Evolutionary conservation across 1,140 invertebrate species (phyloP), one percentile per base, ranked within the genome.

Genomic region (Drosophila sucinea): DNA sequence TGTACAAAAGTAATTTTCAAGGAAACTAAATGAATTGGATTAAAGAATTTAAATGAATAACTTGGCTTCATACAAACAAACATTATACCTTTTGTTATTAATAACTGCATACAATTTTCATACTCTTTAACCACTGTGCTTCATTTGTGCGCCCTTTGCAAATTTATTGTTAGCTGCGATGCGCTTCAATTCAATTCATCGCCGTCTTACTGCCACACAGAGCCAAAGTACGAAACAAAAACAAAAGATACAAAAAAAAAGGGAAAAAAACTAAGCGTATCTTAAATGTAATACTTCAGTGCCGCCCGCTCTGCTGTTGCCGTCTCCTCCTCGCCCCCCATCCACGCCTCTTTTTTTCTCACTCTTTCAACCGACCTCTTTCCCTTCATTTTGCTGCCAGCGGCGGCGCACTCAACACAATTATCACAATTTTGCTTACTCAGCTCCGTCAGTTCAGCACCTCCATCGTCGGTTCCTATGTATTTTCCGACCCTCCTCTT

Each of bases 381-480:
- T 62, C 64, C 51, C 70, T 66, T 61, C 78, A 63, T 11, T 61
- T 54, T 58, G 68, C 67, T 56, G 56, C 54, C 67, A 64, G 74
- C 47, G 67, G 33, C 40, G 58, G 27, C 35, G 25, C 83, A 87
- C 83, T 86, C 83, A 87, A 87, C 84, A 86, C 83, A 86, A 86
- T 86, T 86, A 86, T 86, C 83, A 86, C 83, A 89, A 86, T 86
- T 87, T 86, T 86, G 83, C 83, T 86, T 86, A 86, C 83, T 86
- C 83, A 86, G 83, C 83, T 79, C 44, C 79, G 84, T 89, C 84
- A 86, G 84, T 61, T 71, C 67, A 84, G 66, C 60, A 70, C 72
- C 79, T 73, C 82, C 60, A 11, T 33, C 23, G 44, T 51, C 25
- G 44, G 25, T 51, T 27, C 5, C 44, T 23, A 17, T 25, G 7